Evolutionary conservation across 2,888 invertebrate species (phyloP).

Genomic region (Abrostola tripartita): DNA sequence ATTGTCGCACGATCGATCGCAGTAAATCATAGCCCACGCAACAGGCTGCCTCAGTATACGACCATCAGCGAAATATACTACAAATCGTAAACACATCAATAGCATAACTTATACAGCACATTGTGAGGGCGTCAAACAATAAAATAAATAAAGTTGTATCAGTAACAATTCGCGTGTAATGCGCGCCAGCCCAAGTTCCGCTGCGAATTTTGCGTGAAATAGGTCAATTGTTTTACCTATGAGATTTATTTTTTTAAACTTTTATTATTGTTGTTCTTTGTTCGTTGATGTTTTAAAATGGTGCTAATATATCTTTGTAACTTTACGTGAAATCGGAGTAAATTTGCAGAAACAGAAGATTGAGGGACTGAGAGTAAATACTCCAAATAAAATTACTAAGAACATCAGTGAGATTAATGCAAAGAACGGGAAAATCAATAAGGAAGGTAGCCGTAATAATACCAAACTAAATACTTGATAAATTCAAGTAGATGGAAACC

Average conservation of each 20-base stretch:
- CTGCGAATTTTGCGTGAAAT: slow-evolving; percentile 43
- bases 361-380: slow-evolving; percentile 13
- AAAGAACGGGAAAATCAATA: slow-evolving; percentile 41
- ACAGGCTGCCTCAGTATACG: slow-evolving; percentile 62
- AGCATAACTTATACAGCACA: slow-evolving; percentile 63
- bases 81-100: slow-evolving; percentile 68
- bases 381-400: slow-evolving; percentile 22
- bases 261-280: slow-evolving; percentile 28
- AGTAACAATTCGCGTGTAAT: slow-evolving; percentile 47
- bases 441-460: slow-evolving; percentile 44
- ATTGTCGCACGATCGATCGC: slow-evolving; percentile 62
- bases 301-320: background rate
- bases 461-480: slow-evolving; percentile 68
- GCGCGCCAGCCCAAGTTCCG: slow-evolving; percentile 26
- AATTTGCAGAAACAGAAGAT: slow-evolving; percentile 13
- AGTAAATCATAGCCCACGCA: slow-evolving; percentile 82
- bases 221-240: slow-evolving; percentile 26
- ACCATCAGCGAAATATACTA: slow-evolving; percentile 56
- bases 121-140: slow-evolving; percentile 72
- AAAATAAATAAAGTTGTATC: slow-evolving; percentile 70
- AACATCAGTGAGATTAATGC: slow-evolving; percentile 18
- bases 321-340: slow-evolving; percentile 12
- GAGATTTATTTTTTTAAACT: slow-evolving; percentile 28
- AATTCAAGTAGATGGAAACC: slow-evolving; percentile 75
- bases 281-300: slow-evolving; percentile 25